Base-by-base conservation (phyloP, 2,888 invertebrate genomes). In the Xestia sexstrigata region DNA sequence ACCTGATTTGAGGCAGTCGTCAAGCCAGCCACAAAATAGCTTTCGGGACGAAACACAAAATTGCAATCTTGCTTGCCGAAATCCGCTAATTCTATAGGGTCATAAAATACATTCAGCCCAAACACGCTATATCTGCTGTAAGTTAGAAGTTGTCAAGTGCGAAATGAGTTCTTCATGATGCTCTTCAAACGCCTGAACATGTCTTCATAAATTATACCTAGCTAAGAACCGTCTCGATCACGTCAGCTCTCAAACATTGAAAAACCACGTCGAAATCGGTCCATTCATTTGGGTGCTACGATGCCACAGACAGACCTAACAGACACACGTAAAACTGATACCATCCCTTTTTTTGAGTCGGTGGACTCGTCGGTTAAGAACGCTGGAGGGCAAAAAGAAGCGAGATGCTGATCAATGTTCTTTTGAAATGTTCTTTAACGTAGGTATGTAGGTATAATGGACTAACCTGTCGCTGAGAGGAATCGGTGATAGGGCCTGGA, bases 391-490 rank as follows among this genome's bases (percentile, higher is more conserved):
- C 26, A 60, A 58, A 58, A n/a, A 35, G 35, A 35, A 35, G n/a
- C n/a, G n/a, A n/a, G n/a, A n/a, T n/a, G n/a, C n/a, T n/a, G 35
- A 60, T 60, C 8, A 58, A 17, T 30, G 2, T 30, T 62, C 60
- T 9, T 30, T 30, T 62, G 3, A 30, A 62, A 60, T 30, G 15
- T 30, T 60, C 8, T 30, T 3, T 30, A 60, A 30, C 17, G 30
- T 26, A 55, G 11, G 0, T 62, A 65, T 17, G n/a, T n/a, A n/a
- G n/a, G n/a, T 3, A 42, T n/a, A 42, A 42, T n/a, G n/a, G 63
- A 92, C 93, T 93, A 82, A 96, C 96, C 93, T 93, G 74, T 95
- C 95, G 79, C 93, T 93, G 7, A 95, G 83, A 23, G 93, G 93
- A 74, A 94, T 93, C 23, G 95, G 94, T 23, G 95, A 93, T 35